Base-by-base conservation (phyloP, 2,113 vertebrate genomes). In the Grammomys dolichurus region DNA sequence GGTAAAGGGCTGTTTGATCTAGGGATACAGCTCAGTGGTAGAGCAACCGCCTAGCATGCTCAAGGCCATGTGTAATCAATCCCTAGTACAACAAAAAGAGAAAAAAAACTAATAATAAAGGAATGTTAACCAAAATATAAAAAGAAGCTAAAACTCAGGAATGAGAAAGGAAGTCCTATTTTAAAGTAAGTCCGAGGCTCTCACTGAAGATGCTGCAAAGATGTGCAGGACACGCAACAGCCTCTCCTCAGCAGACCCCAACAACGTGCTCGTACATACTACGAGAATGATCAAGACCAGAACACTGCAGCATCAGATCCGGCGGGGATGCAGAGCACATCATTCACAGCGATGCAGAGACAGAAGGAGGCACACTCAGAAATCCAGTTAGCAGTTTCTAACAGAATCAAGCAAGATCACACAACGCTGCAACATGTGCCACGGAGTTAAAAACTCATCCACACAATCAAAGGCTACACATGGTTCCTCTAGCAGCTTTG, bases 171-270 rank as follows among this genome's bases (percentile, higher is more conserved):
- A 46, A 84, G 26, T 67, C 26, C 16, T 31, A 63, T 65, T 65
- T 63, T 33, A 46, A 65, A 85, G 46, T 48, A 67, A 43, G 31
- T 19, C 60, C 22, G 40, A 33, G 28, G 9, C 19, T 17, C 60
- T 67, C 40, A 20, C 43, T 67, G 43, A 86, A 7, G 84, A 86
- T 7, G n/a, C 26, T 9, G 40, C 13, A 9, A 84, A 28, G 81
- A 63, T 0, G 8, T 2, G 3, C 5, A 2, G 33, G 16, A 33
- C 1, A 31, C 40, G 13, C 63, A 48, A 3, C 1, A 65, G 81
- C 58, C 16, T 24, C n/a, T 9, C 43, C 7, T 31, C 63, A 86
- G 17, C 3, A 67, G 22, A 86, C 43, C 8, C 82, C 58, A 63
- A 6, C 2, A 31, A 36, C 5, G 11, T 3, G 40, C 58, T 12